These are phyloP conservation scores for Cepaea hortensis DNA, from an alignment of 2,888 invertebrate genomes.

Conservation along the genomic window DNA sequence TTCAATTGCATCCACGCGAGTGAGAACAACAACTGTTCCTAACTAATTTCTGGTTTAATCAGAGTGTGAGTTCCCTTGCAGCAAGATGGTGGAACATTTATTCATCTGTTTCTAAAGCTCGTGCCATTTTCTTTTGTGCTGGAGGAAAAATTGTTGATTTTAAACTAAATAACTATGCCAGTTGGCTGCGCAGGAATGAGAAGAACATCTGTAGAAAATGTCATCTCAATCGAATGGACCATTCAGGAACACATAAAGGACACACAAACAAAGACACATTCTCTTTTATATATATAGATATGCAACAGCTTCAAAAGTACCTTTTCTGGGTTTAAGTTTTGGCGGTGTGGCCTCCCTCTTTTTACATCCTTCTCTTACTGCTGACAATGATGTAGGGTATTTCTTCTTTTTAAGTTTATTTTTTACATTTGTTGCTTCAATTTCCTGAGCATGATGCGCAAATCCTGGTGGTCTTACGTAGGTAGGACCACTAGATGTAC, in stretches of 20 bases:
- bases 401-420: slow-evolving; percentile 63
- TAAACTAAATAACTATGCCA: too few relatives aligned
- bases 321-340: slow-evolving; percentile 69
- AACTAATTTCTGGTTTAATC: background rate
- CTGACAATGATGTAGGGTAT: slow-evolving; percentile 61
- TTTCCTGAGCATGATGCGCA: slow-evolving; percentile 73
- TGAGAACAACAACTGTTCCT: too few relatives aligned
- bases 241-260: background rate
- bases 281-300: background rate
- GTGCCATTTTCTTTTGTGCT: too few relatives aligned
- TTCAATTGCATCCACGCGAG: too few relatives aligned
- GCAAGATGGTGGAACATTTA: too few relatives aligned
- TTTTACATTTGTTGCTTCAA: slow-evolving; percentile 49
- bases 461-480: slow-evolving; percentile 74
- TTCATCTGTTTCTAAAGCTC: too few relatives aligned
- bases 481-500: slow-evolving; percentile 74
- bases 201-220: too few relatives aligned
- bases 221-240: too few relatives aligned
- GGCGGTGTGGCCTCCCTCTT: slow-evolving; percentile 70
- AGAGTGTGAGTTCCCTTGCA: background rate
- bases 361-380: slow-evolving; percentile 64
- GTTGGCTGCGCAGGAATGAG: too few relatives aligned
- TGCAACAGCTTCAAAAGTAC: slow-evolving; percentile 53
- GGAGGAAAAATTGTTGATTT: too few relatives aligned
- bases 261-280: background rate